Conservation (phyloP, 2,797 vertebrate genomes). For the Pipistrellus pipistrellus region DNA sequence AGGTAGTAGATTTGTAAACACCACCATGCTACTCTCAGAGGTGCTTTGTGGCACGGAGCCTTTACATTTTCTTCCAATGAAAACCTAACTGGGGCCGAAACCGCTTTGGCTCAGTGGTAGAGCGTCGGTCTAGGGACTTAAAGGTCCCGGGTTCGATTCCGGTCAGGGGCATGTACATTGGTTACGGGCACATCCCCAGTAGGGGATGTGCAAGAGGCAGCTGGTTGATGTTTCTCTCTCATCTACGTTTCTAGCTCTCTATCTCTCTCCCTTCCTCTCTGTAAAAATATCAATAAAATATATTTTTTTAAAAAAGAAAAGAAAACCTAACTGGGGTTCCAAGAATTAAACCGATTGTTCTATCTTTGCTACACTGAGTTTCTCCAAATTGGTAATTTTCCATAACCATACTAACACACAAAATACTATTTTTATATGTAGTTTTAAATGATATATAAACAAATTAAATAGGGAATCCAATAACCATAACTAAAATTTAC, state of each 20-base stretch:
- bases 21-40: conserved; percentile 29
- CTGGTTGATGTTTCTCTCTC: no score
- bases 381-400: conserved; percentile 16
- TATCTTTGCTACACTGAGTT: not conserved
- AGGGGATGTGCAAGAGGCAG: no score
- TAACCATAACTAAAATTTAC: not conserved
- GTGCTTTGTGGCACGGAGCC: not conserved
- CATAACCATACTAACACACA: not conserved
- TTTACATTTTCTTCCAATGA: conserved; percentile 54
- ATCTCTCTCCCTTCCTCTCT: no score
- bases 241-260: no score
- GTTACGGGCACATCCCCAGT: no score
- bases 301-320: no score
- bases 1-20: conserved; percentile 58
- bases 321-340: not conserved
- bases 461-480: not conserved
- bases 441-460: not conserved
- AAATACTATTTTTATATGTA: not conserved
- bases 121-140: no score
- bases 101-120: no score
- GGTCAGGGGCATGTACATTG: no score
- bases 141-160: no score
- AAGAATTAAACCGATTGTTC: conserved; percentile 12
- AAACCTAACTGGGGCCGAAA: not conserved
- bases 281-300: no score